Base-by-base conservation (phyloP, 2,888 invertebrate genomes). In the Drosophila fulvimacula region DNA sequence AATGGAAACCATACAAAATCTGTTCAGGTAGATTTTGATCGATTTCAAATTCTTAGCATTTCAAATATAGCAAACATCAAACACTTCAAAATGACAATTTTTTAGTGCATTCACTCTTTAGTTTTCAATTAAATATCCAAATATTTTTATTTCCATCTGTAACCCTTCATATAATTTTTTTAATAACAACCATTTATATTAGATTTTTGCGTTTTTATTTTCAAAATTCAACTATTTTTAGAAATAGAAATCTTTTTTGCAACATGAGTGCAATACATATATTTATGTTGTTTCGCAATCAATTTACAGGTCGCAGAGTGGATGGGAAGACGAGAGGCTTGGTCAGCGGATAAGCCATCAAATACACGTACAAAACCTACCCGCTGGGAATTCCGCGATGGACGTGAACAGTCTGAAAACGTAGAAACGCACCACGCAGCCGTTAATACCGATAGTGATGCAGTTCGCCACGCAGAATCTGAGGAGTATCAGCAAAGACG, bases 281-380 rank as follows among this genome's bases (percentile, higher is more conserved):
- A 52, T 13, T 10, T 17, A 38, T n/a, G 34, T n/a, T 1, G 13
- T 17, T 7, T 13, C 21, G 5, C 13, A 17, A 53, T 39, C 9
- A 17, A 9, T 19, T 73, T 79, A 5, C 64, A 93, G 93, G 93
- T 92, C 84, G 95, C 95, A 74, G 96, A 96, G 91, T 96, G 96
- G 96, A 94, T 93, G 90, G 95, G 95, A 89, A 93, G 95, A 91
- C 94, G 96, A 90, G 97, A 97, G 94, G 97, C 97, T 34, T 97
- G 97, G 97, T 96, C 96, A 88, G 96, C 96, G 42, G 96, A 96
- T 92, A 95, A 94, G 89, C 91, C 92, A 84, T 81, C 91, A 90
- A 95, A 95, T 93, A 93, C 94, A 91, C 94, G 95, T 92, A 95
- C 95, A 82, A 95, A 94, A 90, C 94, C 95, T 79, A 95, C 94